These are phyloP conservation scores for Aradophagus sp. DNA, from an alignment of 1,140 invertebrate genomes.

Conservation along the genomic window DNA sequence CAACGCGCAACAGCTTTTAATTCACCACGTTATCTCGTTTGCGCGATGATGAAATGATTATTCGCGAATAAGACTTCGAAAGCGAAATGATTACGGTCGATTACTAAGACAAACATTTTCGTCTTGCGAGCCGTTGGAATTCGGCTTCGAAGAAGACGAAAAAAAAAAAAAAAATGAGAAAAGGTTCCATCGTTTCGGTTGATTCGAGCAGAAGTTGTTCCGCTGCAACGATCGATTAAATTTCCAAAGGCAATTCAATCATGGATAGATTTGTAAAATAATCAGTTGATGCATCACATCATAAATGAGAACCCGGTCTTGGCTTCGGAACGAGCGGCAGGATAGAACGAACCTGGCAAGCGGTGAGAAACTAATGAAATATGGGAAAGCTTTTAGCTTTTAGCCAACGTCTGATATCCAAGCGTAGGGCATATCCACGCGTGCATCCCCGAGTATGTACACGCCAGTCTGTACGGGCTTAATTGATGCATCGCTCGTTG, in stretches of 20 bases:
- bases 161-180: too few relatives aligned
- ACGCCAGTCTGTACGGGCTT: conserved; percentile 53
- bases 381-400: conserved; percentile 74
- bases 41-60: conserved; percentile 10
- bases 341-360: conserved; percentile 51
- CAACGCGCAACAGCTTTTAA: conserved; percentile 32
- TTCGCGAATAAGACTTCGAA: conserved; percentile 17
- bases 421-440: conserved; percentile 49
- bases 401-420: conserved; percentile 71
- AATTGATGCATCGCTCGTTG: conserved; percentile 69
- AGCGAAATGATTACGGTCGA: too few relatives aligned
- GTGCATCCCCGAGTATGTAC: conserved; percentile 51
- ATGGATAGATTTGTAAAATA: conserved; percentile 53
- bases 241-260: conserved; percentile 48
- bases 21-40: conserved; percentile 41
- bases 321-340: conserved; percentile 45
- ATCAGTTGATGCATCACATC: conserved; percentile 57
- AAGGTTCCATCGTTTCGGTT: too few relatives aligned
- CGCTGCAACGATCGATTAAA: conserved; percentile 40
- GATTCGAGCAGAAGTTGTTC: conserved; percentile 23
- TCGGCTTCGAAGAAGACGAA: too few relatives aligned
- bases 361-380: conserved; percentile 71
- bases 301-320: conserved; percentile 58
- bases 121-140: too few relatives aligned
- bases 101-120: too few relatives aligned